Evolutionary conservation across 2,113 vertebrate genomes (phyloP), one percentile per base, ranked within the genome.

Genomic region (Anguilla japonica): DNA sequence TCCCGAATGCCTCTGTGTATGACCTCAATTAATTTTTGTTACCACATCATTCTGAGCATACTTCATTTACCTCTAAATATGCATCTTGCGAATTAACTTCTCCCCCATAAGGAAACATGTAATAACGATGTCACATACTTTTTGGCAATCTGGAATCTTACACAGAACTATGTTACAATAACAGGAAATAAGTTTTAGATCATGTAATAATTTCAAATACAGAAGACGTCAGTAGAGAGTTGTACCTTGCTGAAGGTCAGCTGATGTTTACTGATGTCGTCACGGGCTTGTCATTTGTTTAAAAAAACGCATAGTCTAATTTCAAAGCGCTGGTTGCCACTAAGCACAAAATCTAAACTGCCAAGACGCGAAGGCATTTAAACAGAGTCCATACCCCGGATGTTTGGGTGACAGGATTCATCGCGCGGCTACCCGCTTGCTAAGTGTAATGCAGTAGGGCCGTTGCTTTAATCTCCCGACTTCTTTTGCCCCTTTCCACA

Each of bases 241-340:
- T 34, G 71, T 75, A 75, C n/a, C 71, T 75, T 34, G 26, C 34
- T 75, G 71, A 29, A 75, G 71, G 71, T 75, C 71, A 75, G 34
- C 71, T 34, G 26, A 75, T 75, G 29, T 9, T n/a, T 75, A 75
- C 29, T 34, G 26, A 29, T 34, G 26, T 13, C 34, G n/a, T 75
- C 71, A 75, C 71, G 34, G 34, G 71, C 34, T 75, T 34, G 71
- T 75, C 71, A 75, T 75, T 75, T 75, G 71, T 75, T 75, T 75
- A 29, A n/a, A 26, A 26, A 46, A 75, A 75, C 2, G n/a, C 71
- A 75, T 75, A 75, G 26, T n/a, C 71, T 75, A 75, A 75, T 75
- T 34, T 75, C 60, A 67, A 67, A 67, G 60, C 60, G 26, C 60
- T 29, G 60, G 6, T 75, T 75, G 71, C 71, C n/a, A 75, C 63